Evolutionary conservation across 2,797 vertebrate genomes (phyloP), one percentile per base, ranked within the genome.

Genomic region (Oreonectes daqikongensis): DNA sequence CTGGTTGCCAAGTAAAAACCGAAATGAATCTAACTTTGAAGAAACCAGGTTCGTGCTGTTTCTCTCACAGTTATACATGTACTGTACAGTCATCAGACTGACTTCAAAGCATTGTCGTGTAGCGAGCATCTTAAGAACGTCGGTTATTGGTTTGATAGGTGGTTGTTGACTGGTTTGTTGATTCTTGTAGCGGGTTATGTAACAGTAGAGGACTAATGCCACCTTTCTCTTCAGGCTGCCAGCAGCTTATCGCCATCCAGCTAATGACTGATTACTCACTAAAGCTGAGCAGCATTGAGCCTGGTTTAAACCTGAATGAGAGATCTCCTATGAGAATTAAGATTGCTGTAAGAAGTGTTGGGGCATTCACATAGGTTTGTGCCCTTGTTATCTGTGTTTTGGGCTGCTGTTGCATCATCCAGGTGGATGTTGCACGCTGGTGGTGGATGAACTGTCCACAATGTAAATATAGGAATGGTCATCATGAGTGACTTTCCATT

Each of bases 101-200:
- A 44, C 35, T 59, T 59, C 11, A 61, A 48, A 32, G 7, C n/a
- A 59, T n/a, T 40, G 10, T 66, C 44, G 53, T 72, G 12, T 50
- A 28, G 52, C 24, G 1, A 30, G 22, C 2, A 24, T 28, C 9
- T 68, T 38, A 42, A 32, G 42, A n/a, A 35, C 18, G 12, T 55
- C 7, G 3, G 32, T 11, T 65, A 28, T 42, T 22, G 0, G 1
- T 53, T 74, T 53, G 26, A 42, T n/a, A 65, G 9, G 30, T 30
- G 53, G 11, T 44, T 81, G 48, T 73, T 26, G 60, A 77, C 68
- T 79, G 71, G 67, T 63, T 68, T 72, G 74, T 57, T 78, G 69
- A 32, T 61, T 74, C 57, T 69, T 81, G 42, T 65, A 24, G 79
- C 38, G 22, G 38, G n/a, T 79, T 64, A 38, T 69, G 20, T 68